These are phyloP conservation scores for Mantis religiosa DNA, from an alignment of 2,888 invertebrate genomes.

Conservation along the genomic window DNA sequence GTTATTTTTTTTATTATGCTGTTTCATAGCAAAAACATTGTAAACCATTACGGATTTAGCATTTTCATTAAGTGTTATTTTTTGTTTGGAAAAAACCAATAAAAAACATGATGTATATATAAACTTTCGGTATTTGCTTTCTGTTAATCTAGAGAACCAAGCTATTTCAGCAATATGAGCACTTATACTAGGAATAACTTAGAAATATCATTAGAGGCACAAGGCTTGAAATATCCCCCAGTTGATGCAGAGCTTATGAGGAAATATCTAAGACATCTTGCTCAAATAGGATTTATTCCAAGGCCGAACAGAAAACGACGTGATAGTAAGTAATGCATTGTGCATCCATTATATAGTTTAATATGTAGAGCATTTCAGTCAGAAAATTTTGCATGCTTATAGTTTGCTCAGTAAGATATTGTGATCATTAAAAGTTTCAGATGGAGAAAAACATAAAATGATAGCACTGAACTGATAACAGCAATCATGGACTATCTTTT, in stretches of 20 bases:
- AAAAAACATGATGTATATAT: too few relatives aligned
- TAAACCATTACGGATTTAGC: too few relatives aligned
- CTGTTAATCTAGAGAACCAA: conserved; percentile 23
- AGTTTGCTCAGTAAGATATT: too few relatives aligned
- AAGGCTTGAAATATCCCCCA: conserved; percentile 28
- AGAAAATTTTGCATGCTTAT: too few relatives aligned
- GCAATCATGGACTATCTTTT: too few relatives aligned
- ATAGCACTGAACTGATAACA: too few relatives aligned
- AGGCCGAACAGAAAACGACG: conserved; percentile 19
- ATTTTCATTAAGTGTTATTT: too few relatives aligned
- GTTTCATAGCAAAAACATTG: too few relatives aligned
- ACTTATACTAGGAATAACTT: conserved; percentile 29
- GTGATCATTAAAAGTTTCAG: neutral
- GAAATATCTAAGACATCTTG: conserved; percentile 30
- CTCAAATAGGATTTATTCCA: conserved; percentile 21
- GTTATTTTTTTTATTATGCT: too few relatives aligned
- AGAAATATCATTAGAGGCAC: conserved; percentile 17
- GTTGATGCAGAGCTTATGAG: conserved; percentile 29
- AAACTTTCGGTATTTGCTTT: neutral
- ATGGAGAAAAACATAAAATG: neutral
- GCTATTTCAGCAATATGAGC: conserved; percentile 24
- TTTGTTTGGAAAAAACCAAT: too few relatives aligned
- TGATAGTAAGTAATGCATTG: conserved; percentile 20
- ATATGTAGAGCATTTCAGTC: neutral
- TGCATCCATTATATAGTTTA: neutral